Percentiles rank a stretch among this genome's conserved stretches.
Evolutionary conservation across 2,113 vertebrate species (phyloP).

Genomic region (Nothocercus julius): DNA sequence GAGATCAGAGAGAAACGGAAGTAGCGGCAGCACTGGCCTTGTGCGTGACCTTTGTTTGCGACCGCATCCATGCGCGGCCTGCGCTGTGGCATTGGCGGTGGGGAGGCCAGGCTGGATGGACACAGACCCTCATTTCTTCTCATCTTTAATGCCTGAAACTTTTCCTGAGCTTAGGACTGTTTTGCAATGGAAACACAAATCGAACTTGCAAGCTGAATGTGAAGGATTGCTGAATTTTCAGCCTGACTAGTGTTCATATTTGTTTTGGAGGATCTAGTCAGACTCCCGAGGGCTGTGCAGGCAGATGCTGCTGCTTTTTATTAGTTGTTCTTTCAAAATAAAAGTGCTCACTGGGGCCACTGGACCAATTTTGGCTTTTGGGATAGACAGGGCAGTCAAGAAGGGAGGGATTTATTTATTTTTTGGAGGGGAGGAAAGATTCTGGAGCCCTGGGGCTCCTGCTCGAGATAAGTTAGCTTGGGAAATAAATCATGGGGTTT

Average conservation of each 20-base stretch:
- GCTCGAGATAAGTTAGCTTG: conserved; percentile 19
- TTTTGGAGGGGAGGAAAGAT: background rate
- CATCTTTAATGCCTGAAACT: background rate
- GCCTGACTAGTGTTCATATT: background rate
- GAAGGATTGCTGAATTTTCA: background rate
- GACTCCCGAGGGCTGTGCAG: background rate
- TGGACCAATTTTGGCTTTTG: background rate
- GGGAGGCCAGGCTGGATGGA: background rate
- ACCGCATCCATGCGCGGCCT: background rate
- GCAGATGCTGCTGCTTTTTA: conserved; percentile 29
- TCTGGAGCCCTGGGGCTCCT: conserved; percentile 9
- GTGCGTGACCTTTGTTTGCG: background rate
- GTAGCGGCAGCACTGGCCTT: background rate
- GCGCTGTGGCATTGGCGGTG: rapidly evolving
- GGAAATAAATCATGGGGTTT: conserved; percentile 35
- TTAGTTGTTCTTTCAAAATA: conserved; percentile 33
- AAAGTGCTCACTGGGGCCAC: background rate
- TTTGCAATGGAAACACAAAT: background rate
- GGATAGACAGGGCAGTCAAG: background rate
- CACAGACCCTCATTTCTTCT: background rate
- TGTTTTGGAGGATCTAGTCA: conserved; percentile 51
- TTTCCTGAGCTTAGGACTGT: background rate
- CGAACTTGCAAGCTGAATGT: background rate
- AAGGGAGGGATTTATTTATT: background rate
- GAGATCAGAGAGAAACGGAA: background rate